These are phyloP conservation scores for Tribolium madens DNA, from an alignment of 1,140 invertebrate species.

Conservation along the genomic window DNA sequence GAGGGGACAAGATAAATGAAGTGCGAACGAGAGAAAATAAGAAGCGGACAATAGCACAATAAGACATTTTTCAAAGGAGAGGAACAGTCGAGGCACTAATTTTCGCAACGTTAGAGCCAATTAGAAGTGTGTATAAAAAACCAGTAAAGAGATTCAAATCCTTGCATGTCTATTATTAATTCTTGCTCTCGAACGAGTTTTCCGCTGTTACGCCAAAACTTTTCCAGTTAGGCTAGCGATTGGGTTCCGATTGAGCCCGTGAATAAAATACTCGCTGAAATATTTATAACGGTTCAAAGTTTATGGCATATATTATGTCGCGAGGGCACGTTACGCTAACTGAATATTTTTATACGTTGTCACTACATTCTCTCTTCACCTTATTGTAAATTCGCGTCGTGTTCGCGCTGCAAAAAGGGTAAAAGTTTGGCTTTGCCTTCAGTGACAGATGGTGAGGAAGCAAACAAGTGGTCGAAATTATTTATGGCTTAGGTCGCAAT, in stretches of 20 bases:
- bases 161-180: no score
- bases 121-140: no score
- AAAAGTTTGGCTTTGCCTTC: constrained; percentile 42
- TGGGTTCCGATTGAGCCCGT: no score
- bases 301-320: constrained; percentile 45
- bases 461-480: constrained; percentile 59
- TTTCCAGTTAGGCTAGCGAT: no score
- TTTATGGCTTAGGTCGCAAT: constrained; percentile 56
- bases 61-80: no score
- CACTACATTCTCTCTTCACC: constrained; percentile 47
- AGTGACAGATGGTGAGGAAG: constrained; percentile 56
- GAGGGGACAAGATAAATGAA: constrained; percentile 47
- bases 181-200: no score
- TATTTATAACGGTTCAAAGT: constrained; percentile 46
- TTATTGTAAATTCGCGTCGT: constrained; percentile 53
- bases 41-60: constrained; percentile 38
- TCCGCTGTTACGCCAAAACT: no score
- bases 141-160: no score
- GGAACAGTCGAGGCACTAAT: no score
- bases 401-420: constrained; percentile 42
- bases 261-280: constrained; percentile 31
- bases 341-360: constrained; percentile 50
- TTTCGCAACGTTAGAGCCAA: no score
- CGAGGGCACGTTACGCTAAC: constrained; percentile 29
- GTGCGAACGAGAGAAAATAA: constrained; percentile 47